Evolutionary conservation across 1,140 invertebrate genomes (phyloP), one percentile per base, ranked within the genome.

Genomic region (Eupristina koningsbergeri): DNA sequence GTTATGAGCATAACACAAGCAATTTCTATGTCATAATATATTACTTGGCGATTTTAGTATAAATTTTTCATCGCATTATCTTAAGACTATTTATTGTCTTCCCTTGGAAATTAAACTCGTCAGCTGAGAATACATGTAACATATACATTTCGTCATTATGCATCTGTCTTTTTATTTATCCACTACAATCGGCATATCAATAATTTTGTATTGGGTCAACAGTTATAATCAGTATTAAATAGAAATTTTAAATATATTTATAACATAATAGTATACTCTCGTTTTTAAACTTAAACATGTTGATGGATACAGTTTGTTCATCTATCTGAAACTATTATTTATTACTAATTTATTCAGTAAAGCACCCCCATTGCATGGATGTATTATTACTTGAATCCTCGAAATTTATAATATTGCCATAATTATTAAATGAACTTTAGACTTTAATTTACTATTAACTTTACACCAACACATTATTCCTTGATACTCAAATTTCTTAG

Each of bases 151-250:
- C 19, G 15, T 53, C 47, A 47, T 41, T 50, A 17, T 36, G 8
- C 15, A 8, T 58, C 11, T 22, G 36, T 64, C 39, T 63, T 67
- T 77, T 63, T 50, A 78, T 80, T 71, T 69, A 31, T 50, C 19
- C 26, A 41, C 29, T 6, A 64, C 67, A 80, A 86, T 81, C 50
- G 63, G 31, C 58, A 31, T 84, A 85, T 85, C 85, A 71, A 84
- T 86, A 81, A 86, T 83, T 85, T n/a, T 84, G 84, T 76, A 77
- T 75, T 75, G 15, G 61, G 39, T 47, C 41, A 47, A 36, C 39
- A 47, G 67, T 39, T 64, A 36, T 58, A n/a, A 9, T 53, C 11
- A 11, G 2, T 39, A 11, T 47, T n/a, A 39, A 63, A 36, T n/a
- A 50, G n/a, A 13, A 74, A 61, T n/a, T n/a, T 22, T 17, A 3